Evolutionary conservation across 1,140 invertebrate species (phyloP), one percentile per base, ranked within the genome.

Genomic region (Oryctes rhinoceros): DNA sequence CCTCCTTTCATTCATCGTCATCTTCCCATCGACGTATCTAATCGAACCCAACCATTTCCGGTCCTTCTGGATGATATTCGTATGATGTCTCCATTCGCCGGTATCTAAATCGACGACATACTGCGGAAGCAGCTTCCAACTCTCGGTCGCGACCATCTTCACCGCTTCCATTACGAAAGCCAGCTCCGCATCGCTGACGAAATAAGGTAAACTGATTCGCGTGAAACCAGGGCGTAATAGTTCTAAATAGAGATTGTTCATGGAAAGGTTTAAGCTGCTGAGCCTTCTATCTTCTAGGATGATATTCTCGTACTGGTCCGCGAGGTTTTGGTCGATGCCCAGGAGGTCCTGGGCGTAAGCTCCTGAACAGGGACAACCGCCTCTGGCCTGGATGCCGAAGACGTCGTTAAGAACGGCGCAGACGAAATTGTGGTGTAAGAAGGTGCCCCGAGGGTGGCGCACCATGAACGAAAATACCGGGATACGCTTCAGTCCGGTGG

Each of bases 341-440:
- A 98, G 90, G 10, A 97, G 88, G 88, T 95, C 93, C 87, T 96
- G 93, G 9, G 94, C 94, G 86, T 97, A 97, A n/a, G 87, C 87
- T 65, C 95, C 94, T 53, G 94, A 94, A 89, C 94, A 96, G 0
- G 94, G 93, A 89, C 94, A 96, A 1, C 96, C 96, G 9, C 95
- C 94, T 83, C 96, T 90, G 0, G 94, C 94, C 88, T 98, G 96
- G 59, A 98, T 96, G 0, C 97, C 97, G 86, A 97, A 98, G 10
- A 98, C 91, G 85, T 98, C 97, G 84, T 98, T 98, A 4, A 98
- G 90, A 0, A 98, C 89, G 2, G 95, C 93, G 83, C 94, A 94
- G 0, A 97, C 92, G 87, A 96, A 98, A 87, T 97, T 97, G 85
- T 97, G 95, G 88, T 98, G 97, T 0, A 98, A 91, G 85, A 95